Base-by-base conservation (phyloP, 1,140 invertebrate genomes). In the Bombyx mandarina region DNA sequence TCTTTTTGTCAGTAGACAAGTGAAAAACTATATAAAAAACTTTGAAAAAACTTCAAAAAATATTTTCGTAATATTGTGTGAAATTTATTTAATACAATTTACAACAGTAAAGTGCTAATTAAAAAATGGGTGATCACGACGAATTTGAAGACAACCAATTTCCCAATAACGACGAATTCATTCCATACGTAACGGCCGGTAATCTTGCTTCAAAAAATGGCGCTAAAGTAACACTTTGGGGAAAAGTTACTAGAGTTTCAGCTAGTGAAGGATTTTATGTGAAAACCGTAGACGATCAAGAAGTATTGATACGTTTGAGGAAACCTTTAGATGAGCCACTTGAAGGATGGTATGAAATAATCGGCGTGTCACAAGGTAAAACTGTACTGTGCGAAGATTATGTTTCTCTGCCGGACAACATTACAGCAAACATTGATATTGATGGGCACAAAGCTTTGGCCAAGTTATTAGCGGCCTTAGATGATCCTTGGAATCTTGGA, bases 401-500 rank as follows among this genome's bases (percentile, higher is more conserved):
- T 66, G 75, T 88, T 6, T 71, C 75, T 18, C 82, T 88, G 60
- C 70, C 78, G 43, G 65, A 67, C 43, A 77, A 86, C 48, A 75
- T 85, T 63, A 68, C 82, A 0, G 82, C 82, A 54, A 86, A 86
- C 52, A 82, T 88, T 50, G 87, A 88, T 68, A 60, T 67, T 0
- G 84, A 84, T 55, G 82, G 84, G 8, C 81, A 88, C 60, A 86
- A 86, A 65, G 75, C 65, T n/a, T 63, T 88, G 26, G 78, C 85
- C 8, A 80, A 77, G 53, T 60, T 88, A 12, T 57, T 88, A 35
- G 58, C 62, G 22, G 85, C 83, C 5, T 58, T 88, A 1, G 84
- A 88, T 69, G 82, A 88, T 55, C 87, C 84, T 0, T 88, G 85
- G 84, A 86, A 88, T 54, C 71, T 88, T 48, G 87, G 86, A 43